A percentile compares a stretch with the other conserved stretches of the same genome.
Conservation (phyloP, 2,113 vertebrate genomes). For the Ceuthmochares aereus region DNA sequence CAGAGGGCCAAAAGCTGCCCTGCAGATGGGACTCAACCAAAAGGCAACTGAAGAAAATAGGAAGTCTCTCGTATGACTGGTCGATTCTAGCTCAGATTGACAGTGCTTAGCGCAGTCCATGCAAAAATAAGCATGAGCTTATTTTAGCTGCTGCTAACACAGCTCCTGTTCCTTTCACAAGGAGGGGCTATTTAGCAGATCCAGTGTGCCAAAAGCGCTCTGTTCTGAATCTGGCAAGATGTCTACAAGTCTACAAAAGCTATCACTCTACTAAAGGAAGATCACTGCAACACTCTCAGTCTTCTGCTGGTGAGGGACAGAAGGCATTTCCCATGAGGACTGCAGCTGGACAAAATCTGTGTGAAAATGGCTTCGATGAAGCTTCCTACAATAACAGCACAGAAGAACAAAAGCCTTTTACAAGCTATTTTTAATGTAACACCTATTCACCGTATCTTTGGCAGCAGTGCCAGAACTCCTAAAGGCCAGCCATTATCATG, state of each 20-base stretch:
- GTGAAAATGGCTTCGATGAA: background rate
- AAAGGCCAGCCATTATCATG: constrained; percentile 15
- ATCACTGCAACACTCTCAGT: background rate
- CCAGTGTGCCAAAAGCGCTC: background rate
- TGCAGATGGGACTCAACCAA: background rate
- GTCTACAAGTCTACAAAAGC: background rate
- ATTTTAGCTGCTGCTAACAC: background rate
- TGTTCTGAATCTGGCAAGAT: background rate
- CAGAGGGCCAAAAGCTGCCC: background rate
- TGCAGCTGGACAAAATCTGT: background rate
- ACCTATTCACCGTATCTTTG: constrained; percentile 18
- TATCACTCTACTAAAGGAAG: background rate
- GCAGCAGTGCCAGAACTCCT: constrained; percentile 10
- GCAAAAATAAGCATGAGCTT: background rate
- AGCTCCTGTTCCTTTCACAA: background rate
- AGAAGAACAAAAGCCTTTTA: constrained; percentile 10
- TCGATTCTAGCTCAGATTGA: background rate
- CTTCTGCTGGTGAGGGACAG: background rate
- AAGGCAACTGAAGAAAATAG: background rate
- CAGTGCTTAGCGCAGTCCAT: background rate
- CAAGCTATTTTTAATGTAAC: constrained; percentile 14
- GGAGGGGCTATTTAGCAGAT: background rate
- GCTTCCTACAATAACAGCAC: background rate
- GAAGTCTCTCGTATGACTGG: background rate
- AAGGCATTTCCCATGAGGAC: background rate